Base-by-base conservation (phyloP, 2,113 vertebrate genomes). In the Theristicus caerulescens region DNA sequence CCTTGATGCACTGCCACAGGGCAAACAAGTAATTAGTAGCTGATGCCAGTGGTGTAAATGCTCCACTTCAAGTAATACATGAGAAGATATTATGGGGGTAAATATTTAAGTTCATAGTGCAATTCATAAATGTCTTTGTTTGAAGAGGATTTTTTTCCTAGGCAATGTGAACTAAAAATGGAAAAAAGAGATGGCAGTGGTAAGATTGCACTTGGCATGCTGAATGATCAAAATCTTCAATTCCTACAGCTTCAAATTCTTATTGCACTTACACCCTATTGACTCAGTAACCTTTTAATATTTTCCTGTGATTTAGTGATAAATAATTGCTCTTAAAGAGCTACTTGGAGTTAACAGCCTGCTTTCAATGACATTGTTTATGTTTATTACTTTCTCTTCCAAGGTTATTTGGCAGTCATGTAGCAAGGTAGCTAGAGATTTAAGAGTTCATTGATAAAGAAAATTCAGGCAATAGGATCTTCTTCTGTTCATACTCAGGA, bases 311-410 rank as follows among this genome's bases (percentile, higher is more conserved):
- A 93, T 97, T 96, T 92, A 95, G 71, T 57, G 89, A 76, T 94
- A 97, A 93, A 86, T 81, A 96, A 81, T 93, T 25, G 66, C 51
- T 88, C n/a, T 83, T 94, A 96, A 97, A 96, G 87, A 92, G 17
- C 16, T 81, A 46, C n/a, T 92, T 83, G 62, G 40, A 61, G 34
- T 77, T 82, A 96, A 78, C 59, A 91, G 82, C 52, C 66, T 78
- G 49, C 87, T 95, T 95, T 96, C 88, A 96, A 18, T 86, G 55
- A 42, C 69, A 64, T 74, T 96, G 42, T 66, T 94, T 85, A 44
- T 94, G 94, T 97, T 97, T 79, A 97, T 96, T 93, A 71, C 69
- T 90, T 94, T 94, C 59, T 83, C 49, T 97, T 95, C 82, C 66
- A 65, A 96, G 74, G 59, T 58, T 51, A 92, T 94, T 88, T 74